A percentile compares a stretch with the other conserved stretches of the same genome.
phyloP scores from a whole-genome alignment of 2,888 invertebrate genomes.

The Palloptera scutellata region DNA sequence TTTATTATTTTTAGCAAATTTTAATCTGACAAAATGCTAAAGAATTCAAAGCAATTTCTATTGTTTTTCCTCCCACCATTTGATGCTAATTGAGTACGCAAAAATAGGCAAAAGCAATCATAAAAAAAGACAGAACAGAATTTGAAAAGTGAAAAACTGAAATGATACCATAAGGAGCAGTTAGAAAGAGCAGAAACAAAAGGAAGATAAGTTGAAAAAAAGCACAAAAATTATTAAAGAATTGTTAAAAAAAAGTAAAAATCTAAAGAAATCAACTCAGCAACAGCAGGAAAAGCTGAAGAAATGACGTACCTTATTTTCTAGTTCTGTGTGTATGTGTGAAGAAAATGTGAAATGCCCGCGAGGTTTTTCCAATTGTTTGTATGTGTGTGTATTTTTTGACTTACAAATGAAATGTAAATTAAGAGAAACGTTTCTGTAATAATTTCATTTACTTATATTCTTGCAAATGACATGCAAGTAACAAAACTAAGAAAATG shows the following conservation, averaged over 20 bases:
- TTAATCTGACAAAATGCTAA: conserved; percentile 31
- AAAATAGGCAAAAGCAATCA: too few species aligned
- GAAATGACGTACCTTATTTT: too few species aligned
- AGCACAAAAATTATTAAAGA: conserved; percentile 1
- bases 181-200: not conserved
- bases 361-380: not conserved
- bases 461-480: not conserved
- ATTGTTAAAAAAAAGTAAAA: not conserved
- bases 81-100: not conserved
- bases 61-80: not conserved
- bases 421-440: not conserved
- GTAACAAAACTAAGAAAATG: not conserved
- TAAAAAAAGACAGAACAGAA: too few species aligned
- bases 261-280: too few species aligned
- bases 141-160: not conserved
- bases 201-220: not conserved
- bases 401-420: not conserved
- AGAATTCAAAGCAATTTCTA: not conserved
- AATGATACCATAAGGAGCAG: not conserved
- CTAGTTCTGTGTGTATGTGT: not conserved
- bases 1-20: conserved; percentile 25
- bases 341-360: not conserved
- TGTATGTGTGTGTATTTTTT: not conserved
- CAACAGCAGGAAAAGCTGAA: too few species aligned
- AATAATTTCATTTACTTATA: not conserved